A percentile compares a stretch with the other conserved stretches of the same genome.
Evolutionary conservation across 2,888 invertebrate genomes (phyloP).

Genomic region (Elmis aenea): DNA sequence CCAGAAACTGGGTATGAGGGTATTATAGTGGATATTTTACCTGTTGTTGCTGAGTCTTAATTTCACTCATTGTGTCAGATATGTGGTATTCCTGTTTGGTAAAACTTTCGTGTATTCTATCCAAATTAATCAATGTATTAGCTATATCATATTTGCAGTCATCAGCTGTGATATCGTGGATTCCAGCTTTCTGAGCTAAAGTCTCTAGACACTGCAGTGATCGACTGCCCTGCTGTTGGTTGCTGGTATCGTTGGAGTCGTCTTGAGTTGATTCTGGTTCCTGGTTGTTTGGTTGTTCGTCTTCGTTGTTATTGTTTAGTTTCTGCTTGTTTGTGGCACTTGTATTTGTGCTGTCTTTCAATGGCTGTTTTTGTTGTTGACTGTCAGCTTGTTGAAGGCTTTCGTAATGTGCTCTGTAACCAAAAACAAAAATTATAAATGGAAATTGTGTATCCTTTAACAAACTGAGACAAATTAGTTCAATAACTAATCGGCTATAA

Average conservation of each 20-base stretch:
- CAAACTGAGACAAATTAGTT: too few relatives aligned
- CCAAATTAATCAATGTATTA: slow-evolving; percentile 59
- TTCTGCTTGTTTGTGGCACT: slow-evolving; percentile 33
- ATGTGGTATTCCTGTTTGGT: slow-evolving; percentile 25
- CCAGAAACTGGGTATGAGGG: too few relatives aligned
- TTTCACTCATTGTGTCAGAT: slow-evolving; percentile 39
- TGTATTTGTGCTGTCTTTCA: slow-evolving; percentile 46
- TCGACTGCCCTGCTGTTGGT: slow-evolving; percentile 39
- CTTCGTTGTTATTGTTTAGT: slow-evolving; percentile 37
- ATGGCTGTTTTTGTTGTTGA: slow-evolving; percentile 38
- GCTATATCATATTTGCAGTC: slow-evolving; percentile 68
- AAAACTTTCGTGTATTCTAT: slow-evolving; percentile 47
- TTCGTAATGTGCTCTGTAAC: slow-evolving; percentile 58
- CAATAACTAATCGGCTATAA: too few relatives aligned
- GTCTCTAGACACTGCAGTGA: slow-evolving; percentile 67
- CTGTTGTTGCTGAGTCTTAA: slow-evolving; percentile 38
- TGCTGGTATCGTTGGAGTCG: slow-evolving; percentile 23
- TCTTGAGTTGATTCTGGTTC: slow-evolving; percentile 42
- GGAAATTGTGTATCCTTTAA: too few relatives aligned
- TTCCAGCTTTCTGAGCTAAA: slow-evolving; percentile 66
- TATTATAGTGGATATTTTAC: too few relatives aligned
- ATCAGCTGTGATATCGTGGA: slow-evolving; percentile 59
- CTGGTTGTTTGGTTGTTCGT: slow-evolving; percentile 33
- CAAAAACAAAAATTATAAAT: slow-evolving; percentile 2
- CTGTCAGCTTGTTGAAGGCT: slow-evolving; percentile 40